A percentile compares a stretch with the other conserved stretches of the same genome.
phyloP scores from a whole-genome alignment of 2,113 vertebrate genomes.

The Talpa occidentalis region DNA sequence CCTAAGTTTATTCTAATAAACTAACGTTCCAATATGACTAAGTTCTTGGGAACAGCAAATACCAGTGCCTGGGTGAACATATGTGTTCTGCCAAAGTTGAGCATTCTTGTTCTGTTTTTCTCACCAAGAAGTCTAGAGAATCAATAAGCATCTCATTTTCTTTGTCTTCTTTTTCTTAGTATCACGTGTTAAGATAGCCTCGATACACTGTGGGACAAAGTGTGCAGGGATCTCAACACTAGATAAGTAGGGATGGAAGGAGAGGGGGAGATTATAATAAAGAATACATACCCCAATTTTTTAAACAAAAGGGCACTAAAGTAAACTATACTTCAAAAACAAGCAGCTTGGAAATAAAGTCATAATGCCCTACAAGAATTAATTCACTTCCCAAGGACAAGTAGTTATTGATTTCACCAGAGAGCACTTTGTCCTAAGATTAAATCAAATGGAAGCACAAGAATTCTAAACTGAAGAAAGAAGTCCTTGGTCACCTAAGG shows the following conservation, averaged over 20 bases:
- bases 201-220: background rate
- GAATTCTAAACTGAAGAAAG: background rate
- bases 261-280: background rate
- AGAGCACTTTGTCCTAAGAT: constrained; percentile 43
- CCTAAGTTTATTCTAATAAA: background rate
- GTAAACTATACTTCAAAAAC: background rate
- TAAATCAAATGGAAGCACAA: constrained; percentile 27
- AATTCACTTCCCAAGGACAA: constrained; percentile 50
- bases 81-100: background rate
- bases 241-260: background rate
- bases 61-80: background rate
- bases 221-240: background rate
- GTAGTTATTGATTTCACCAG: constrained; percentile 27
- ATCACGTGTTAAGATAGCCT: background rate
- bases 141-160: background rate
- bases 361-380: constrained; percentile 29
- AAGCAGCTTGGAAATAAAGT: constrained; percentile 4
- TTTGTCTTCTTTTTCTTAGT: background rate
- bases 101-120: background rate
- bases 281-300: background rate
- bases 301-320: background rate
- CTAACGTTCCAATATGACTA: background rate
- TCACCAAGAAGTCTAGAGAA: background rate
- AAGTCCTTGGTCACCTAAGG: background rate
- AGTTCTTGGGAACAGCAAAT: background rate